phyloP scores from a whole-genome alignment of 2,888 invertebrate species.

The Caenorhabditis sulstoni region DNA sequence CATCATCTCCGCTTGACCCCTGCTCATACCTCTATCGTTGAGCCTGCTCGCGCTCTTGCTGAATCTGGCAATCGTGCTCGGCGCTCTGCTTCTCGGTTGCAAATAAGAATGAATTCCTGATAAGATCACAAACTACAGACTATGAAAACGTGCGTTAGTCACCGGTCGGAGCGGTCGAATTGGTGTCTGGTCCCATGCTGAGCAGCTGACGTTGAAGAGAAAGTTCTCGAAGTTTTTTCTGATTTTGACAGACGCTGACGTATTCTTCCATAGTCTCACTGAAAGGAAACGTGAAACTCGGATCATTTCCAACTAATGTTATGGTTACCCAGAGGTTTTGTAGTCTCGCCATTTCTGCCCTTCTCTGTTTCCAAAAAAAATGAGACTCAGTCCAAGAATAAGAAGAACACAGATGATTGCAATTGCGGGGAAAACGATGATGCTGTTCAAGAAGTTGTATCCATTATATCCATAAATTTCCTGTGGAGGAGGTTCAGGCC shows the following conservation, averaged over 20 bases:
- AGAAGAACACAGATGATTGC: slow-evolving; percentile 76
- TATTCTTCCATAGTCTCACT: slow-evolving; percentile 80
- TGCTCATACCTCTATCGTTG: slow-evolving; percentile 52
- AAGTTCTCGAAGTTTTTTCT: slow-evolving; percentile 78
- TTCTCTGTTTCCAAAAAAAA: slow-evolving; percentile 80
- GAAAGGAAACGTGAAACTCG: slow-evolving; percentile 15
- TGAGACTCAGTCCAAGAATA: slow-evolving; percentile 73
- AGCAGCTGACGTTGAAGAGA: slow-evolving; percentile 79
- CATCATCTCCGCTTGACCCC: no score
- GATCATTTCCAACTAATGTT: background rate
- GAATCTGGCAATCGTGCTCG: slow-evolving; percentile 61
- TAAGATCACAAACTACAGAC: background rate
- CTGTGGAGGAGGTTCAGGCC: slow-evolving; percentile 53
- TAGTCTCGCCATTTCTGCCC: slow-evolving; percentile 81
- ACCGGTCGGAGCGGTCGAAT: slow-evolving; percentile 41
- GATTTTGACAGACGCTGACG: slow-evolving; percentile 77
- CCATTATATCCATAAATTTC: slow-evolving; percentile 57
- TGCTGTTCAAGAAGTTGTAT: slow-evolving; percentile 73
- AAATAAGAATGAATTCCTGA: slow-evolving; percentile 70
- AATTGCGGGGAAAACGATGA: slow-evolving; percentile 72
- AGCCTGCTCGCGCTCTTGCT: slow-evolving; percentile 68
- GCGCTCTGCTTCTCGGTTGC: slow-evolving; percentile 65
- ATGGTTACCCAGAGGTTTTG: slow-evolving; percentile 79
- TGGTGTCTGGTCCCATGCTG: slow-evolving; percentile 70
- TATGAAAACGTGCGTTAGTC: background rate